phyloP scores from a whole-genome alignment of 2,888 invertebrate species.

The Dryococelus australis region DNA sequence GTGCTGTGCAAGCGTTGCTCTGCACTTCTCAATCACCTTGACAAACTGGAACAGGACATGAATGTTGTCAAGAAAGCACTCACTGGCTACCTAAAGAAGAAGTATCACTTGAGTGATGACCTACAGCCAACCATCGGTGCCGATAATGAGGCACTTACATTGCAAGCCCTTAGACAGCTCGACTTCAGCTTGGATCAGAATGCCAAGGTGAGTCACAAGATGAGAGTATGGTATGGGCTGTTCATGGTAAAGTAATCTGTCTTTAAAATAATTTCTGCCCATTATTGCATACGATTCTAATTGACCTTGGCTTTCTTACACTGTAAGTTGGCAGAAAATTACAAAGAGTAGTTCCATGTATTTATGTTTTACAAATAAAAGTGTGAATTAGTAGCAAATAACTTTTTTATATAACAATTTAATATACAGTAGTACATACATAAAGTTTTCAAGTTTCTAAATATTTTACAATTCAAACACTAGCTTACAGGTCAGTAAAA shows the following conservation, averaged over 20 bases:
- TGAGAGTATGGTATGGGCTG: neutral
- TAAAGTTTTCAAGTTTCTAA: too few relatives aligned
- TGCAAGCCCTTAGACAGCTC: neutral
- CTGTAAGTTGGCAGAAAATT: too few relatives aligned
- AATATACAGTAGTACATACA: too few relatives aligned
- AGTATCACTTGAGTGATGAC: conserved; percentile 42
- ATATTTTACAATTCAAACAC: too few relatives aligned
- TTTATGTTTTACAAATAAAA: too few relatives aligned
- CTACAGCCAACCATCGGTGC: neutral
- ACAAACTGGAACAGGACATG: conserved; percentile 44
- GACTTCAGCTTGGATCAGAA: neutral
- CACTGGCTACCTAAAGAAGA: conserved; percentile 39
- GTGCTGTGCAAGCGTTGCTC: conserved; percentile 43
- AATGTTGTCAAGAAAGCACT: conserved; percentile 38
- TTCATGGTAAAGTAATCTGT: neutral
- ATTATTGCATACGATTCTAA: too few relatives aligned
- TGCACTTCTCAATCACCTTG: conserved; percentile 43
- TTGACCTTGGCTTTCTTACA: too few relatives aligned
- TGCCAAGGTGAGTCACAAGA: neutral
- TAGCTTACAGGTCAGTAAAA: too few relatives aligned
- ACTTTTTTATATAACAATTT: too few relatives aligned
- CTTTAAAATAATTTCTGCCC: neutral
- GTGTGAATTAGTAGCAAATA: too few relatives aligned
- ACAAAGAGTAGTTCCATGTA: too few relatives aligned
- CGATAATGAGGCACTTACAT: neutral